A percentile compares a stretch with the other conserved stretches of the same genome.
phyloP scores from a whole-genome alignment of 2,113 vertebrate species.

The Ovis canadensis region DNA sequence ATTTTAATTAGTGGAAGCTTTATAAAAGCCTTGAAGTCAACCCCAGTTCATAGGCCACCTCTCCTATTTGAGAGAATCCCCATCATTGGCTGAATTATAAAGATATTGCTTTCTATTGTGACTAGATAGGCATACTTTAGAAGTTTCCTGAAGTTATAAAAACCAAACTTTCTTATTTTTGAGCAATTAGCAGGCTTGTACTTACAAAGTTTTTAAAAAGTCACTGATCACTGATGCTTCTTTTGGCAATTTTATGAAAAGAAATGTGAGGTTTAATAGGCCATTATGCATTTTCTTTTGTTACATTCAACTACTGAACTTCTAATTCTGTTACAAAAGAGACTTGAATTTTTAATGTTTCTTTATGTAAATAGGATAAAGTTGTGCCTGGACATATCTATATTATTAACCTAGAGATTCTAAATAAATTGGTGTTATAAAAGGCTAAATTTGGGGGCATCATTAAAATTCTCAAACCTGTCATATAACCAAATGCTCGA shows the following conservation, averaged over 20 bases:
- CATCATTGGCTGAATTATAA: neutral
- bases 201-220: neutral
- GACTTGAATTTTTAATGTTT: slow-evolving; percentile 38
- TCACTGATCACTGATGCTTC: neutral
- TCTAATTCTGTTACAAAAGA: neutral
- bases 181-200: neutral
- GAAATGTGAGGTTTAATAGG: neutral
- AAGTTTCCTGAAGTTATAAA: neutral
- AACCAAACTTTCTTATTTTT: neutral
- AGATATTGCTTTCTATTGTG: neutral
- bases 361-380: slow-evolving; percentile 15
- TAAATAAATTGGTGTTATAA: slow-evolving; percentile 11
- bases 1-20: neutral
- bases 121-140: neutral
- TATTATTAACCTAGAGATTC: slow-evolving; percentile 17
- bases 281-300: slow-evolving; percentile 11
- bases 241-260: neutral
- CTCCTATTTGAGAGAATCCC: slow-evolving; percentile 22
- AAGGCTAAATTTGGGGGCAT: neutral
- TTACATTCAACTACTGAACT: slow-evolving; percentile 4
- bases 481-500: neutral
- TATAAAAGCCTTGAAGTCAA: neutral
- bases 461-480: slow-evolving; percentile 16
- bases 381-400: neutral
- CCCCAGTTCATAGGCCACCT: neutral